These are phyloP conservation scores for Cephonodes hylas DNA, from an alignment of 2,888 invertebrate genomes.

Conservation along the genomic window DNA sequence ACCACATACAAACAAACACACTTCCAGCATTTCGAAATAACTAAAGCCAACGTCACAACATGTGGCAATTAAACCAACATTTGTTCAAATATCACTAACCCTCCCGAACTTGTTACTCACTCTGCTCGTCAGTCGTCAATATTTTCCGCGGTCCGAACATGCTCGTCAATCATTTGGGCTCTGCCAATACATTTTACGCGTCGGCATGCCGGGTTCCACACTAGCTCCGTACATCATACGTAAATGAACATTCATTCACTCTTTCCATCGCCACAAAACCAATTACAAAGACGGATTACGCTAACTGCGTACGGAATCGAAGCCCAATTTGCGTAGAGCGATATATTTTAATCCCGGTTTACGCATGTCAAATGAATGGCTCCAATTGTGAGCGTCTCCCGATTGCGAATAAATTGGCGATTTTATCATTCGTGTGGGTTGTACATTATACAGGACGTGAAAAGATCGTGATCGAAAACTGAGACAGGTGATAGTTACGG, in stretches of 20 bases:
- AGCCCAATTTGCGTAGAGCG: constrained; percentile 64
- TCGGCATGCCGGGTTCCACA: not conserved
- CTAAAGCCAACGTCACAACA: no score
- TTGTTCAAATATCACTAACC: no score
- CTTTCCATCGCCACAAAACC: constrained; percentile 43
- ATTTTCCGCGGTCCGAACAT: not conserved
- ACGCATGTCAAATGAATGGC: constrained; percentile 59
- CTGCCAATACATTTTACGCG: not conserved
- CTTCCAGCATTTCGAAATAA: no score
- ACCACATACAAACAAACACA: no score
- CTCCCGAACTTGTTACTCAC: not conserved
- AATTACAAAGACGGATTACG: constrained; percentile 73
- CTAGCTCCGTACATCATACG: not conserved
- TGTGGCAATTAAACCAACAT: no score
- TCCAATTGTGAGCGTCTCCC: constrained; percentile 36
- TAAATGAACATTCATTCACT: not conserved
- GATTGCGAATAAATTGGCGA: constrained; percentile 25
- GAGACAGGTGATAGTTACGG: not conserved
- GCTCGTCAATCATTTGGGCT: not conserved
- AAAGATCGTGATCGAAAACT: no score
- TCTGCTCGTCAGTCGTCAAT: not conserved
- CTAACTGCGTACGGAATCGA: constrained; percentile 59
- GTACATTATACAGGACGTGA: no score
- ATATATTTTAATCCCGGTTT: constrained; percentile 73
- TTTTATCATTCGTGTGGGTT: not conserved